Percentiles rank a stretch among this genome's conserved stretches.
phyloP scores from a whole-genome alignment of 1,140 invertebrate genomes.

The Andrena cerasifolii region DNA sequence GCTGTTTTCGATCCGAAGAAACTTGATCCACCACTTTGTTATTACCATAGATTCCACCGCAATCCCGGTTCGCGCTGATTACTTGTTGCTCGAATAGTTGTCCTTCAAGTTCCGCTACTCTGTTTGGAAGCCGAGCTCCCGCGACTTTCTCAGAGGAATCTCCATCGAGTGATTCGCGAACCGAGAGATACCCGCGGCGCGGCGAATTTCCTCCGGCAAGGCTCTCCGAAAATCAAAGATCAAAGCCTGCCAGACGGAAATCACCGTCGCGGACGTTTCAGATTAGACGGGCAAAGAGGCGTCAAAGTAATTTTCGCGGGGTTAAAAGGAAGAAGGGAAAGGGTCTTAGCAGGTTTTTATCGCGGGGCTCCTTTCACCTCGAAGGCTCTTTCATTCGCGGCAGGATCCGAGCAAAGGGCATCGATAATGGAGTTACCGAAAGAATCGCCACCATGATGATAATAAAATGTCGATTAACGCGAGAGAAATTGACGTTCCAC shows the following conservation, averaged over 20 bases:
- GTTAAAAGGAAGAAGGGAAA: conserved; percentile 24
- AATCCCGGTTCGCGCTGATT: background rate
- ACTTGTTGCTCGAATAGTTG: conserved; percentile 3
- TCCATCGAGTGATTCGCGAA: background rate
- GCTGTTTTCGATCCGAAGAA: background rate
- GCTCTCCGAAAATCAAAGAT: conserved; percentile 38
- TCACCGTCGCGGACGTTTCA: background rate
- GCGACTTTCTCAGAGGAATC: too few species aligned
- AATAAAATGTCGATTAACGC: conserved; percentile 59
- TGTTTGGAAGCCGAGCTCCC: too few species aligned
- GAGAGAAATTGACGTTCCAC: background rate
- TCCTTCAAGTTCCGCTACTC: too few species aligned
- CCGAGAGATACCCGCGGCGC: too few species aligned
- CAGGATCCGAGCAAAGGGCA: conserved; percentile 45
- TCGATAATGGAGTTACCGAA: conserved; percentile 56
- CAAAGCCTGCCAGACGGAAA: conserved; percentile 11
- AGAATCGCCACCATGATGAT: conserved; percentile 46
- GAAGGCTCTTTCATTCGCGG: conserved; percentile 48
- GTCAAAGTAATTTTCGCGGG: conserved; percentile 25
- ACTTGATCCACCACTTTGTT: background rate
- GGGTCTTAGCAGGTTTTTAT: conserved; percentile 6
- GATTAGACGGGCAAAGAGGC: conserved; percentile 17
- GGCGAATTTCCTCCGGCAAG: too few species aligned
- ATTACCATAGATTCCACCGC: background rate
- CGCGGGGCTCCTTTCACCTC: conserved; percentile 35